Evolutionary conservation across 2,888 invertebrate species (phyloP), one percentile per base, ranked within the genome.

Genomic region (Panopea generosa): DNA sequence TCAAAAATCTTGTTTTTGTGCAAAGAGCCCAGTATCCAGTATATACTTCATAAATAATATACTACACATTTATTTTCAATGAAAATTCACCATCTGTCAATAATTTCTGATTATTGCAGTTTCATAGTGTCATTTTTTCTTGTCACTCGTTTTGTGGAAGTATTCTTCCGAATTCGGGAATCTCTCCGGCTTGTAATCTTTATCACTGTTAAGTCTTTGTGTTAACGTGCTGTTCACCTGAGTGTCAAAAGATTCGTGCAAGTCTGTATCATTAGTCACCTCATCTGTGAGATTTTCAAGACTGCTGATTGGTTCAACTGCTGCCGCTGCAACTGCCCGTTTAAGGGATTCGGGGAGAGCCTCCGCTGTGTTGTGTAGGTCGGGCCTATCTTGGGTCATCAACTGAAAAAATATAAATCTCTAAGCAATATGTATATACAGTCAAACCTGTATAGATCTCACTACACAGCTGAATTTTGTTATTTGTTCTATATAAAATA

Each of bases 201-300:
- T 76, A 86, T 95, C 94, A 52, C 92, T 91, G 43, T 93, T 90
- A 20, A 95, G 89, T 66, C 93, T 92, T 11, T 93, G 90, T 57
- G 93, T 92, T 14, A 95, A 93, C 18, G 93, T 92, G 14, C 92
- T 89, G 29, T 93, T 91, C 26, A 95, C 90, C 80, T 94, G 93
- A 74, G 93, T 93, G 71, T 94, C 93, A 85, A 94, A 94, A 1
- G 94, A 94, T 11, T 92, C 86, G 77, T 94, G 94, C 22, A 95
- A 92, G 47, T 93, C 92, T 2, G 92, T 72, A 77, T 94, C 94
- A 27, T 92, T 92, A 0, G 93, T 92, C 0, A 94, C 94, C 22
- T 94, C 94, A 71, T 93, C 92, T 0, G 93, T 92, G 33, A 94
- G 92, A 45, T 92, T 92, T 20, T 94, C 94, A 62, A 94, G 80